These are phyloP conservation scores for Acromyrmex charruanus DNA, from an alignment of 1,140 invertebrate genomes.

Conservation along the genomic window DNA sequence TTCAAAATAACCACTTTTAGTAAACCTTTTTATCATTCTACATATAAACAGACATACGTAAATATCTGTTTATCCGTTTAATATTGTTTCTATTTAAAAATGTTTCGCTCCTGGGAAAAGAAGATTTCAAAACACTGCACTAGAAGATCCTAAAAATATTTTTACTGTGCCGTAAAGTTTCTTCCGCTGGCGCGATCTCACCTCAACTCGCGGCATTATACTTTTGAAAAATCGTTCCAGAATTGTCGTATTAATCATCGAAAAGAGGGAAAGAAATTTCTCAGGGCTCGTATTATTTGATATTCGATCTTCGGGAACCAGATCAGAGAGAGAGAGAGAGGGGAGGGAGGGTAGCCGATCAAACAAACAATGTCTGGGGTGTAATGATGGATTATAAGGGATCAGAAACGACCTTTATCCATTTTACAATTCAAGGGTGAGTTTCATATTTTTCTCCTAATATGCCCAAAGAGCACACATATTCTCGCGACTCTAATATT, in stretches of 20 bases:
- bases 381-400: conserved; percentile 16
- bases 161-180: conserved; percentile 46
- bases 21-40: too few relatives aligned
- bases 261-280: conserved; percentile 22
- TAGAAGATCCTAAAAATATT: conserved; percentile 56
- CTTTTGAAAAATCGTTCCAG: conserved; percentile 24
- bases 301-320: conserved; percentile 11
- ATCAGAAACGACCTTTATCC: conserved; percentile 14
- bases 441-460: not conserved
- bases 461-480: not conserved
- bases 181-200: conserved; percentile 24
- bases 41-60: too few relatives aligned
- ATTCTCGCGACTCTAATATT: conserved; percentile 23
- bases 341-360: too few relatives aligned
- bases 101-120: not conserved
- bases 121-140: conserved; percentile 10
- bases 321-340: not conserved
- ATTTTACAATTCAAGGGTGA: conserved; percentile 15
- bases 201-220: not conserved
- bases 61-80: not conserved
- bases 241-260: conserved; percentile 18
- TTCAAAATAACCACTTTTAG: too few relatives aligned
- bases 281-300: not conserved
- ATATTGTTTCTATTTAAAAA: conserved; percentile 27
- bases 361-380: conserved; percentile 2